Base-by-base conservation (phyloP, 2,113 vertebrate genomes). In the Corythoichthys intestinalis region DNA sequence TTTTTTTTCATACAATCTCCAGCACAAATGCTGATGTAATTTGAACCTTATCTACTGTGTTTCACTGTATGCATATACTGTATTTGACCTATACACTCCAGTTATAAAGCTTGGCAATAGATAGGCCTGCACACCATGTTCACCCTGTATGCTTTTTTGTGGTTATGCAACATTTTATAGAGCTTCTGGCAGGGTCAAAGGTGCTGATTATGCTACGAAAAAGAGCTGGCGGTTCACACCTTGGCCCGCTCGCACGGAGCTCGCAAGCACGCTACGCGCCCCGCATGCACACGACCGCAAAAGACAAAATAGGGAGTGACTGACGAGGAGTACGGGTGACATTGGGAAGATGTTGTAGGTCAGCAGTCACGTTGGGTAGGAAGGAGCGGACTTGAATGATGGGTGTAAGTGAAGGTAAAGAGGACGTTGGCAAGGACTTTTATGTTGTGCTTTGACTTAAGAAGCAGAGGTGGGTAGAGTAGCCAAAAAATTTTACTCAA, bases 151-250 rank as follows among this genome's bases (percentile, higher is more conserved):
- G 28, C 11, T 50, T 50, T 37, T 58, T 37, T 37, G 6, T 14
- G 56, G 12, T 58, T 58, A 58, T 5, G 56, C 56, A 58, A 58
- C 34, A 58, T 58, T 58, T 58, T 58, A 58, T 58, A 34, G 56
- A 58, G 56, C 56, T 58, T 14, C 56, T 37, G 56, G 56, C 34
- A 6, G 34, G 56, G 56, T 58, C 56, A 5, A 58, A 58, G 56
- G 56, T 58, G 56, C 56, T 37, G 56, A 58, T 58, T 58, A 14
- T 4, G 56, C 34, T 15, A 14, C 34, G 35, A 15, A 34, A 12
- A 34, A 37, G 56, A 10, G 13, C 34, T 6, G 56, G 34, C 56
- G 6, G 56, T 13, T 58, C 56, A 58, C 56, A 37, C 56, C 28
- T 58, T 37, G 34, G 54, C 34, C 54, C 54, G 54, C 28, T 12